Base-by-base conservation (phyloP, 2,888 invertebrate species). In the Caenorhabditis sp. region DNA sequence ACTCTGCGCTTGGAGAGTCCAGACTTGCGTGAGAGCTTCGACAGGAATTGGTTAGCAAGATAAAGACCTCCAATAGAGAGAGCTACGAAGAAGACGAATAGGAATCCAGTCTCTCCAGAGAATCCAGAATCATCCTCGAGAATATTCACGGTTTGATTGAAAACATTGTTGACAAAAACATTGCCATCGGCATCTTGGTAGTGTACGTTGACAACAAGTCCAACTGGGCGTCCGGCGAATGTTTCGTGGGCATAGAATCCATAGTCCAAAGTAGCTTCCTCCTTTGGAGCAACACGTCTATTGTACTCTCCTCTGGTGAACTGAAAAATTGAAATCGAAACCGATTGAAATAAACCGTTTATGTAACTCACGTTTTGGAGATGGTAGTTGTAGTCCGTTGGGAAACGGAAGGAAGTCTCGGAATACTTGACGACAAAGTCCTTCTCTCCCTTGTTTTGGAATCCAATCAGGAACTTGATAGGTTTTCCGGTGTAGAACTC, bases 381-480 rank as follows among this genome's bases (percentile, higher is more conserved):
- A 94, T 96, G 96, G 93, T 96, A 99, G 89, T 95, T 96, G 94
- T 96, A 99, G 93, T 99, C 98, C 95, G 97, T 96, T 10, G 98
- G 98, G 93, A 98, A 99, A 89, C 98, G 95, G 95, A 99, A 98
- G 0, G 98, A 98, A 0, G 98, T 97, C 91, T 98, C 98, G 92
- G 98, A 94, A 7, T 95, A 95, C 92, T 99, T 97, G 26, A 99
- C 95, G 28, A 95, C 93, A 92, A 98, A 97, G 89, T 97, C 96
- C 89, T 95, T 95, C 80, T 95, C 94, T 63, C 98, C 99, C 92
- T 96, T 96, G 94, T 99, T 99, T 73, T 95, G 95, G 93, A 99
- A 98, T 26, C 98, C 98, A 84, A 99, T 96, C 0, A 99, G 94
- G 93, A 98, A 96, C 93, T 97, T 97, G 0, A 97, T 97, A 61